These are phyloP conservation scores for Typhlomys cinereus DNA, from an alignment of 2,113 vertebrate genomes.

Conservation along the genomic window DNA sequence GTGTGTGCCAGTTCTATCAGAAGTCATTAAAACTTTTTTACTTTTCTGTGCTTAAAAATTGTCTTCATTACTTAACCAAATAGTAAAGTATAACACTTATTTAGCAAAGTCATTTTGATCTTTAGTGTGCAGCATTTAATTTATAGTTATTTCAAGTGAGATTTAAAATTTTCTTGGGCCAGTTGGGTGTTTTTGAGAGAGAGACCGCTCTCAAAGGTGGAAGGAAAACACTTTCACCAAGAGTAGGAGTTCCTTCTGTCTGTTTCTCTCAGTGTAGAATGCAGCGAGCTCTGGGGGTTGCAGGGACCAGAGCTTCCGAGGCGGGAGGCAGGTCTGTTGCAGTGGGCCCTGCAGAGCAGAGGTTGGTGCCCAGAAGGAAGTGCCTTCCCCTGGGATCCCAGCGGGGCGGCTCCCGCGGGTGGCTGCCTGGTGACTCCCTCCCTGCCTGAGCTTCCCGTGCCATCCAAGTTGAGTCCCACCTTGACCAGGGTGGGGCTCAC, in stretches of 20 bases:
- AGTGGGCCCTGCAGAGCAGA: rapidly evolving
- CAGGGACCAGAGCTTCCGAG: background rate
- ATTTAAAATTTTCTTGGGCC: conserved; percentile 6
- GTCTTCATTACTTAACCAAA: background rate
- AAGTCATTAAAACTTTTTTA: background rate
- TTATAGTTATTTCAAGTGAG: background rate
- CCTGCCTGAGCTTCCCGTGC: background rate
- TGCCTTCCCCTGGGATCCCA: rapidly evolving
- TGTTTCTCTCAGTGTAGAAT: rapidly evolving
- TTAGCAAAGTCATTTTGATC: background rate
- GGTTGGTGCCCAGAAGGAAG: rapidly evolving
- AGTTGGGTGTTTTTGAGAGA: background rate
- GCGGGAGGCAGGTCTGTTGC: background rate
- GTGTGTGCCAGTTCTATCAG: background rate
- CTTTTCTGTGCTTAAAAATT: background rate
- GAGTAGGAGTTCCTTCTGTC: background rate
- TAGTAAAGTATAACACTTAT: background rate
- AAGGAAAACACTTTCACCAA: background rate
- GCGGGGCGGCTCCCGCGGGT: too few relatives aligned
- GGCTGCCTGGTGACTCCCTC: background rate
- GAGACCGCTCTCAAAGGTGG: background rate
- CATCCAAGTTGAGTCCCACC: background rate
- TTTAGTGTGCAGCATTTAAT: background rate
- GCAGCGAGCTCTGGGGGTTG: background rate
- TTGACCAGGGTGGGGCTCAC: background rate